Evolutionary conservation across 2,888 invertebrate species (phyloP).

Genomic region (Drosophila meridionalis): DNA sequence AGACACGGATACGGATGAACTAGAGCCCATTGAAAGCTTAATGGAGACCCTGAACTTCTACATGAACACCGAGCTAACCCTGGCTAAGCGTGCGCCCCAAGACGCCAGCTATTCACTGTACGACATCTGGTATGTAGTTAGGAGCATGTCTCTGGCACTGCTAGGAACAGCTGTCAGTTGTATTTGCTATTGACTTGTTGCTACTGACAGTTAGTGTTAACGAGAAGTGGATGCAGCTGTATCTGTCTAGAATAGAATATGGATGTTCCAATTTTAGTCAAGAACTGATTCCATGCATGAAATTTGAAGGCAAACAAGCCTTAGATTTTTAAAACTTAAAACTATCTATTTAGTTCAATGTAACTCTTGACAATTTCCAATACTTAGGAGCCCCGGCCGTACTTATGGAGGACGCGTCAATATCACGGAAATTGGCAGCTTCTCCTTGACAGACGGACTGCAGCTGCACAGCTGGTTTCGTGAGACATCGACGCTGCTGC

Average conservation of each 20-base stretch:
- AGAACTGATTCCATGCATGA: neutral
- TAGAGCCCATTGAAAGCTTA: conserved; percentile 83
- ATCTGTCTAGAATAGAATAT: neutral
- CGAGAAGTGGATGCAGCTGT: conserved; percentile 11
- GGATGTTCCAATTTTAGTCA: neutral
- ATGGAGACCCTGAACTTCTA: conserved; percentile 84
- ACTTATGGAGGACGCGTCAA: conserved; percentile 86
- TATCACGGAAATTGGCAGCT: conserved; percentile 86
- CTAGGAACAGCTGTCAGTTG: conserved; percentile 25
- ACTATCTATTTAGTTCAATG: neutral
- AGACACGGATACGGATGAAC: conserved; percentile 57
- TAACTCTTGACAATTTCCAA: neutral
- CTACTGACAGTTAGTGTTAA: conserved; percentile 30
- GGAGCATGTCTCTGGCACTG: neutral
- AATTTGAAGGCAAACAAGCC: neutral
- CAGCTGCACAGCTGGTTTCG: conserved; percentile 78
- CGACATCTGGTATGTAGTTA: conserved; percentile 84
- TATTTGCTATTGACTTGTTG: conserved; percentile 46
- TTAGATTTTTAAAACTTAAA: neutral
- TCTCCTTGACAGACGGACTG: conserved; percentile 82
- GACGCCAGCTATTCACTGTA: conserved; percentile 73
- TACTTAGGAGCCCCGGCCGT: conserved; percentile 86
- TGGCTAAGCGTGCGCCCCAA: conserved; percentile 77
- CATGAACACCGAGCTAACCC: conserved; percentile 84
- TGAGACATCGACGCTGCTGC: conserved; percentile 77